Conservation (phyloP, 2,888 invertebrate species). For the Brachylomia viminalis region DNA sequence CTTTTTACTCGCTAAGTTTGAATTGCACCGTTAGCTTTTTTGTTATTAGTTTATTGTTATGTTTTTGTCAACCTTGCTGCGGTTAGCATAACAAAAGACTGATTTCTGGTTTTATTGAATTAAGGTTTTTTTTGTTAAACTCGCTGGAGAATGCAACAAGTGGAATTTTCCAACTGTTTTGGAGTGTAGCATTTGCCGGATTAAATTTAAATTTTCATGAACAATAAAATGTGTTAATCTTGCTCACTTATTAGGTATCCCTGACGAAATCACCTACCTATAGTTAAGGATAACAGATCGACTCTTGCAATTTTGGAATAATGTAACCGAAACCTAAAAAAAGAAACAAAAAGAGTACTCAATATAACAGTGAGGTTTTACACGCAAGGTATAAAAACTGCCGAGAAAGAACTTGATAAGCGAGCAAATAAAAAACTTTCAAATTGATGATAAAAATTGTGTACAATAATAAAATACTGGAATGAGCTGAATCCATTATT, state of each 20-base stretch:
- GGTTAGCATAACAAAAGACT: constrained; percentile 43
- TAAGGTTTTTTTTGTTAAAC: constrained; percentile 3
- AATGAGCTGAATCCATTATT: constrained; percentile 35
- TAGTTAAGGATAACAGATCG: no score
- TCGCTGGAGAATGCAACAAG: constrained; percentile 9
- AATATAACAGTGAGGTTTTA: constrained; percentile 17
- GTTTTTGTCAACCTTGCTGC: constrained; percentile 35
- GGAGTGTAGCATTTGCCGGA: background rate
- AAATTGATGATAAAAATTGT: constrained; percentile 45
- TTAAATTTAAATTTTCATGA: no score
- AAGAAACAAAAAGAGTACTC: background rate
- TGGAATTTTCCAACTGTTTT: constrained; percentile 14
- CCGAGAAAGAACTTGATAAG: constrained; percentile 20
- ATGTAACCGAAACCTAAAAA: background rate
- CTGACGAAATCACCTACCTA: no score
- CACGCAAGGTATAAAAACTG: constrained; percentile 15
- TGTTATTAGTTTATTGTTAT: constrained; percentile 30
- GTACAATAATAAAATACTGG: constrained; percentile 28
- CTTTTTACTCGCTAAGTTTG: background rate
- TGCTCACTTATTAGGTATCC: no score
- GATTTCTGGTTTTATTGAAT: constrained; percentile 28
- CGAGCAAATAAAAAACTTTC: constrained; percentile 35
- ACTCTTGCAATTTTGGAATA: background rate
- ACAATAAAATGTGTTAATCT: background rate
- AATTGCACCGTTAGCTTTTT: constrained; percentile 30